Evolutionary conservation across 2,797 vertebrate species (phyloP), one percentile per base, ranked within the genome.

Genomic region (Myotis daubentonii): DNA sequence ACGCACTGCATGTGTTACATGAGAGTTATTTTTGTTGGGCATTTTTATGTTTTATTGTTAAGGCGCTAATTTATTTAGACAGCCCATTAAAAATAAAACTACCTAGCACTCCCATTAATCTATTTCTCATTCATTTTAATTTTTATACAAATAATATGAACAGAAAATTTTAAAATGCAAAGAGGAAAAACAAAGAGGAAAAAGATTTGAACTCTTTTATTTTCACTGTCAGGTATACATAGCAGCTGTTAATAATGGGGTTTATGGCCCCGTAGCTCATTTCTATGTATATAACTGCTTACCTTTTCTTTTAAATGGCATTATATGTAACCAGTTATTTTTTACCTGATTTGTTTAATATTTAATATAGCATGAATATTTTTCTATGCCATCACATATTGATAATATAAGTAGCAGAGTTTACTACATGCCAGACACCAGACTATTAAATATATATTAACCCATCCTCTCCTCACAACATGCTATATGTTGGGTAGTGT

Each of bases 101-200:
- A 49, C 49, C 16, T 78, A 41, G n/a, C 30, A 65, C 41, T 51
- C 41, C 49, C 51, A 17, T 38, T 71, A 44, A 66, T 60, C 79
- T 70, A 60, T 83, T 88, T 87, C 44, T 55, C 19, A 91, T 75
- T 80, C 8, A 76, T 83, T 86, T 71, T 65, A 41, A 53, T 88
- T 95, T 94, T 60, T 68, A 81, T 53, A 23, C 13, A 89, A 89
- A 25, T 16, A 82, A 44, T 72, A 60, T 62, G 9, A 87, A 93
- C 28, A 86, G 57, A 94, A 79, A 92, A 78, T 80, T 76, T 71
- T 23, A 82, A 94, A 79, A 80, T 22, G 0, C 15, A 71, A 25
- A 7, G 76, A 25, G n/a, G n/a, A n/a, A n/a, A n/a, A 94, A 3
- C 16, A 55, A 81, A 66, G 11, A 84, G 91, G 53, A 53, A 51